These are phyloP conservation scores for Gymnoscelis rufifasciata DNA, from an alignment of 2,888 invertebrate species.

Conservation along the genomic window DNA sequence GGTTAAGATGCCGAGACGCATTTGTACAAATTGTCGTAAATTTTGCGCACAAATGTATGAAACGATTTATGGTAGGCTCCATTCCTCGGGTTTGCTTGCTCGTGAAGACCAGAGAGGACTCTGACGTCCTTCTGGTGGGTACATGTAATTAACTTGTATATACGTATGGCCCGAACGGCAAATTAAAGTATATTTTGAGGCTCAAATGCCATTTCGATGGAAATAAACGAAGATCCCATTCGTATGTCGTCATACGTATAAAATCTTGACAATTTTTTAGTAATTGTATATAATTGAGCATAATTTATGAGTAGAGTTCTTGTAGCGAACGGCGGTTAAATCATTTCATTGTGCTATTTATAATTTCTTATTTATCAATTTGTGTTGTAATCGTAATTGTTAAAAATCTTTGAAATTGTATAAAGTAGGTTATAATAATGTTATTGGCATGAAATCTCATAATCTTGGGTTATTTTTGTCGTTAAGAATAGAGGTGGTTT, in stretches of 20 bases:
- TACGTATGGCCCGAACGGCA: slow-evolving; percentile 72
- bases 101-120: slow-evolving; percentile 42
- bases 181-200: slow-evolving; percentile 62
- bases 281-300: slow-evolving; percentile 65
- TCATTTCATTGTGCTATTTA: slow-evolving; percentile 45
- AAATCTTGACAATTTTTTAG: slow-evolving; percentile 54
- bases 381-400: slow-evolving; percentile 36
- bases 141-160: slow-evolving; percentile 73
- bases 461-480: slow-evolving; percentile 29
- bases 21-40: slow-evolving; percentile 33
- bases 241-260: slow-evolving; percentile 66
- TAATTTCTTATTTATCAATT: slow-evolving; percentile 41
- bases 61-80: slow-evolving; percentile 65
- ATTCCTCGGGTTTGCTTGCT: slow-evolving; percentile 40
- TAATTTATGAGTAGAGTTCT: slow-evolving; percentile 48
- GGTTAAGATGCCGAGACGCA: slow-evolving; percentile 8
- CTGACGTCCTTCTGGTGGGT: slow-evolving; percentile 64
- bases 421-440: slow-evolving; percentile 68
- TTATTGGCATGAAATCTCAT: slow-evolving; percentile 33
- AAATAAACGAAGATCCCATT: slow-evolving; percentile 44
- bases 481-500: slow-evolving; percentile 36
- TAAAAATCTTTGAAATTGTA: slow-evolving; percentile 53
- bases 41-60: slow-evolving; percentile 63
- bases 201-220: slow-evolving; percentile 48
- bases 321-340: slow-evolving; percentile 57